Evolutionary conservation across 2,797 vertebrate species (phyloP).

Genomic region (Thalassophryne amazonica): DNA sequence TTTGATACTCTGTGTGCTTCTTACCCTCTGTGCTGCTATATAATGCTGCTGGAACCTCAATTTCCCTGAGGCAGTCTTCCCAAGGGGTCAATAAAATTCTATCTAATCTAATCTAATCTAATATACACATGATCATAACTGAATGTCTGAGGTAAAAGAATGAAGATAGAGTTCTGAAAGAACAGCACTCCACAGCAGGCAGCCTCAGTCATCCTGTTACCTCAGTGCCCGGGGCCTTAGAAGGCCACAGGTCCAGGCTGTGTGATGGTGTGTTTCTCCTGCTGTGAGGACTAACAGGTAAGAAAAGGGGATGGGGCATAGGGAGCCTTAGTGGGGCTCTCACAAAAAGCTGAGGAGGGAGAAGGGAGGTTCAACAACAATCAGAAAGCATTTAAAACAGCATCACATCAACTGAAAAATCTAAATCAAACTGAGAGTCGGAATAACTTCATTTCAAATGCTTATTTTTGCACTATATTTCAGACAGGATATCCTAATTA

Average conservation of each 20-base stretch:
- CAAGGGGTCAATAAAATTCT: too few species aligned
- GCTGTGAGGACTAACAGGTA: constrained; percentile 32
- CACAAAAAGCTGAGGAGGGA: constrained; percentile 69
- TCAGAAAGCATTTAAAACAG: constrained; percentile 5
- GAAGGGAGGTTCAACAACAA: constrained; percentile 14
- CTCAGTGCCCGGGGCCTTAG: constrained; percentile 75
- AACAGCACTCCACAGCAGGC: constrained; percentile 62
- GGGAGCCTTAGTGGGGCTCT: constrained; percentile 42
- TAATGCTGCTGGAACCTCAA: too few species aligned
- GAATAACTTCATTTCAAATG: not conserved
- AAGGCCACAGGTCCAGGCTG: constrained; percentile 59
- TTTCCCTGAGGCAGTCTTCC: too few species aligned
- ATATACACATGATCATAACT: not conserved
- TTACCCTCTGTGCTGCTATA: too few species aligned
- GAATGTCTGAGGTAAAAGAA: constrained; percentile 6
- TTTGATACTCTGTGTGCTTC: too few species aligned
- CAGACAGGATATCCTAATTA: constrained; percentile 20
- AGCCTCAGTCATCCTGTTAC: constrained; percentile 72
- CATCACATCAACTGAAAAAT: constrained; percentile 13
- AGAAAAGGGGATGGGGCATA: constrained; percentile 22
- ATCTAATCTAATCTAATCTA: too few species aligned
- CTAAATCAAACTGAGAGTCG: not conserved
- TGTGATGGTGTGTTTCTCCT: constrained; percentile 37
- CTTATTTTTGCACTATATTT: constrained; percentile 9
- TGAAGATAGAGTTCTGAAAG: not conserved